Conservation (phyloP, 2,797 vertebrate genomes). For the Melanotaenia maccullochi region DNA sequence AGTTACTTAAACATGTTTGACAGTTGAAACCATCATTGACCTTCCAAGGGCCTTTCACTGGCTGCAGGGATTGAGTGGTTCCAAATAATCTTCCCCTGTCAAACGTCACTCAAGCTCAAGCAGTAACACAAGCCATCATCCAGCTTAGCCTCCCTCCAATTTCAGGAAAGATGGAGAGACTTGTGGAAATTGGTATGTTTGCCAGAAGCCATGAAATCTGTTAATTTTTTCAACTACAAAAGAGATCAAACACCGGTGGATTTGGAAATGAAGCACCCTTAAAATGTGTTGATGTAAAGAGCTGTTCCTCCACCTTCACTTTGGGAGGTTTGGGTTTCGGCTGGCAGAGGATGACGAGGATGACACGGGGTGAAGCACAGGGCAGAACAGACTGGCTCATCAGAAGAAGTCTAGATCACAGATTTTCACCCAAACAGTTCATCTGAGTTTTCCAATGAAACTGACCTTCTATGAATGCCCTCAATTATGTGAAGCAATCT, state of each 20-base stretch:
- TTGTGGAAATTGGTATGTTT: constrained; percentile 75
- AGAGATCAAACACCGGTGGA: constrained; percentile 78
- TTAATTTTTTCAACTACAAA: constrained; percentile 62
- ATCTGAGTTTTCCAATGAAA: constrained; percentile 72
- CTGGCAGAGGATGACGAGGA: constrained; percentile 24
- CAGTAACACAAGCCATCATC: constrained; percentile 79
- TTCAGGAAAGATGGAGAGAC: constrained; percentile 64
- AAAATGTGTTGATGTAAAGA: constrained; percentile 65
- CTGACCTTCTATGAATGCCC: constrained; percentile 78
- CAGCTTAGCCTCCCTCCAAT: constrained; percentile 78
- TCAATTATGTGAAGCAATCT: constrained; percentile 73
- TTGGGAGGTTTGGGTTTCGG: constrained; percentile 20
- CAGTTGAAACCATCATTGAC: constrained; percentile 81
- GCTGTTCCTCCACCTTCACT: constrained; percentile 67
- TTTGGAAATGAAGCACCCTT: constrained; percentile 77
- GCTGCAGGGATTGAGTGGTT: constrained; percentile 78
- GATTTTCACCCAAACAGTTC: constrained; percentile 53
- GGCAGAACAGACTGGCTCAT: constrained; percentile 54
- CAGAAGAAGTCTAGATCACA: constrained; percentile 57
- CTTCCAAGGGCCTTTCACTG: constrained; percentile 79
- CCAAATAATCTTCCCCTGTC: constrained; percentile 83
- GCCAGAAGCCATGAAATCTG: constrained; percentile 77
- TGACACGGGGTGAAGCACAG: constrained; percentile 14
- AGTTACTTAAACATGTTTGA: constrained; percentile 76
- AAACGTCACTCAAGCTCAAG: constrained; percentile 84